phyloP scores from a whole-genome alignment of 2,113 vertebrate species.

The Oriolus oriolus region DNA sequence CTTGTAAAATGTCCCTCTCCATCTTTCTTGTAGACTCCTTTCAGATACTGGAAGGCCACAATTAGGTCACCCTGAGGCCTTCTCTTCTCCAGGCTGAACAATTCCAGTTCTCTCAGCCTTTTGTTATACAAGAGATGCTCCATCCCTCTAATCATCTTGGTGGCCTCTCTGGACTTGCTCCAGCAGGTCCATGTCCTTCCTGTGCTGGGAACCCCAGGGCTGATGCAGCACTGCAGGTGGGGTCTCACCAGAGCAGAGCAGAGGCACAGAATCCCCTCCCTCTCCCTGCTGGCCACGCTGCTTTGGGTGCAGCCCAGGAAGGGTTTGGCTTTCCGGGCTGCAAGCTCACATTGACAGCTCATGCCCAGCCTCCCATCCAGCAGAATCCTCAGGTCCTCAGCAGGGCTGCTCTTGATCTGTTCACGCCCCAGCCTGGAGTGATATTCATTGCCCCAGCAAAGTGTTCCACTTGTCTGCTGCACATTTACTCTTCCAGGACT shows the following conservation, averaged over 20 bases:
- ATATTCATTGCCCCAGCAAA: not conserved
- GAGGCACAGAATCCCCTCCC: not conserved
- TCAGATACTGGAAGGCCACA: not conserved
- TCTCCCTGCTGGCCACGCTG: rapidly evolving
- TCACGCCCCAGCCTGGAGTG: not conserved
- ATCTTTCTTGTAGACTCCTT: not conserved
- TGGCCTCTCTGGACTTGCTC: not conserved
- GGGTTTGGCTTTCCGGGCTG: not conserved
- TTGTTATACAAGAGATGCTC: not conserved
- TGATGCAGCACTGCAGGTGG: not conserved
- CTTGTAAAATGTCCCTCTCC: not conserved
- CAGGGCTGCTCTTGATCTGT: not conserved
- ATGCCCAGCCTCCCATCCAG: not conserved
- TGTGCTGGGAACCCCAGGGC: not conserved
- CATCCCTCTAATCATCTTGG: not conserved
- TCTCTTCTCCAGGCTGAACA: not conserved
- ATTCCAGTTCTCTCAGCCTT: not conserved
- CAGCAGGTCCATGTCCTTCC: not conserved
- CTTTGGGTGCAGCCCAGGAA: not conserved
- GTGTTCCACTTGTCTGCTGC: not conserved
- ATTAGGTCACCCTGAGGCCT: not conserved
- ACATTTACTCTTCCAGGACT: not conserved
- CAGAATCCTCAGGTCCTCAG: not conserved
- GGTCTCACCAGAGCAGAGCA: not conserved
- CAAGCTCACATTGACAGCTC: not conserved